Percentiles rank a stretch among this genome's conserved stretches.
Conservation (phyloP, 2,113 vertebrate genomes). For the Lontra canadensis region DNA sequence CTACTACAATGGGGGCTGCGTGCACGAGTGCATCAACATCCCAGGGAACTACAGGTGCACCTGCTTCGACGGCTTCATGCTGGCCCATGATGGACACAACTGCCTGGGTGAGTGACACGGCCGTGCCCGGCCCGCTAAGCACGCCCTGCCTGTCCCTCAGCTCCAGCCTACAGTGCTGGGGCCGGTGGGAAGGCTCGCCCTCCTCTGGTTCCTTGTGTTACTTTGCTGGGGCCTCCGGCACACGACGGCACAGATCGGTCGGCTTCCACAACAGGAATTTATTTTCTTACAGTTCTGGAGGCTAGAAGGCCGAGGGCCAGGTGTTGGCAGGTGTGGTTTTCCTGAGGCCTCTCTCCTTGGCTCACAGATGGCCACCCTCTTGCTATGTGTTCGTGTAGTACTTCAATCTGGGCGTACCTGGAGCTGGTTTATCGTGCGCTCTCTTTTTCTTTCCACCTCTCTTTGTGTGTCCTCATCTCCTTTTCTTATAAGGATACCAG, state of each 20-base stretch:
- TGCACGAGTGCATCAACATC: conserved; percentile 98
- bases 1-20: conserved; percentile 96
- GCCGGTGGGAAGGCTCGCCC: too few relatives aligned
- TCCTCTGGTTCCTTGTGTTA: background rate
- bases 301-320: background rate
- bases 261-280: background rate
- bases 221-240: background rate
- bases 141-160: background rate
- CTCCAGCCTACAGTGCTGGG: rapidly evolving
- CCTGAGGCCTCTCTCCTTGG: background rate
- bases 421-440: background rate
- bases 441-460: background rate
- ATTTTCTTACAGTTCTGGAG: background rate
- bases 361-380: background rate
- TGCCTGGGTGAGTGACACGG: conserved; percentile 90
- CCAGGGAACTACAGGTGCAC: conserved; percentile 98
- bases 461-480: background rate
- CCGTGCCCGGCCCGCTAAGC: rapidly evolving
- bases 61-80: conserved; percentile 98
- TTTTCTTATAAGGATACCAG: background rate
- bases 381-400: rapidly evolving
- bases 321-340: background rate
- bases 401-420: rapidly evolving
- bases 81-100: conserved; percentile 97
- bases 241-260: background rate